These are phyloP conservation scores for Epinephelus awoara DNA, from an alignment of 2,797 vertebrate species.

Conservation along the genomic window DNA sequence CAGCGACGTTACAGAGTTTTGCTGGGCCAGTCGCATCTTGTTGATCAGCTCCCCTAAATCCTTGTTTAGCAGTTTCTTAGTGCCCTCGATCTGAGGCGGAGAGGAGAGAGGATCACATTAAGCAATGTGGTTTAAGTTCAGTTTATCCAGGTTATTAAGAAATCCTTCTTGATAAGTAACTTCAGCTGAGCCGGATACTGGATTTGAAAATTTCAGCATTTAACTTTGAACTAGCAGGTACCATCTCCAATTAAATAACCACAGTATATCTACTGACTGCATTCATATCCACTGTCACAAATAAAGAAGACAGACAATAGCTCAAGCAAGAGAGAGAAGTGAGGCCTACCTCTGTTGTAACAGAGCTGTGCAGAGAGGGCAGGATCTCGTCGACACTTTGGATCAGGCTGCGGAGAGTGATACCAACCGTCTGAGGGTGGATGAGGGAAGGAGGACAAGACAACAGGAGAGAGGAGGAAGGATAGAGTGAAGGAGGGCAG, in stretches of 20 bases:
- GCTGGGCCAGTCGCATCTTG: constrained; percentile 94
- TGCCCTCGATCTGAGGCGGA: constrained; percentile 90
- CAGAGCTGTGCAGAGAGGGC: constrained; percentile 87
- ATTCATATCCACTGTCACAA: neutral
- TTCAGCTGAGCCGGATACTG: too few species aligned
- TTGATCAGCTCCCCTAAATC: constrained; percentile 91
- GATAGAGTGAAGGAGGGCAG: neutral
- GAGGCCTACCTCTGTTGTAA: constrained; percentile 89
- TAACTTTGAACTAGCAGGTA: too few species aligned
- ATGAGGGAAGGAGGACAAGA: neutral
- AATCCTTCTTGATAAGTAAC: too few species aligned
- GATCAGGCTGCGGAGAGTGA: constrained; percentile 90
- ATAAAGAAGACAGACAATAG: too few species aligned
- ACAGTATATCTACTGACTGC: too few species aligned
- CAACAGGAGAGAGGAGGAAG: too few species aligned
- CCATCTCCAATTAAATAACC: too few species aligned
- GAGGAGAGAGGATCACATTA: neutral
- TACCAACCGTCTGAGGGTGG: constrained; percentile 86
- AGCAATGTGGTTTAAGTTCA: too few species aligned
- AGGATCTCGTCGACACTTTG: constrained; percentile 92
- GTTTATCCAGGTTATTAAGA: too few species aligned
- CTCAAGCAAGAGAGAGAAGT: neutral
- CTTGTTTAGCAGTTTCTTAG: constrained; percentile 93
- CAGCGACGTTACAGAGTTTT: constrained; percentile 90
- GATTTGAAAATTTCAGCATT: too few species aligned